Evolutionary conservation across 2,888 invertebrate genomes (phyloP).

Genomic region (Brachylomia viminalis): DNA sequence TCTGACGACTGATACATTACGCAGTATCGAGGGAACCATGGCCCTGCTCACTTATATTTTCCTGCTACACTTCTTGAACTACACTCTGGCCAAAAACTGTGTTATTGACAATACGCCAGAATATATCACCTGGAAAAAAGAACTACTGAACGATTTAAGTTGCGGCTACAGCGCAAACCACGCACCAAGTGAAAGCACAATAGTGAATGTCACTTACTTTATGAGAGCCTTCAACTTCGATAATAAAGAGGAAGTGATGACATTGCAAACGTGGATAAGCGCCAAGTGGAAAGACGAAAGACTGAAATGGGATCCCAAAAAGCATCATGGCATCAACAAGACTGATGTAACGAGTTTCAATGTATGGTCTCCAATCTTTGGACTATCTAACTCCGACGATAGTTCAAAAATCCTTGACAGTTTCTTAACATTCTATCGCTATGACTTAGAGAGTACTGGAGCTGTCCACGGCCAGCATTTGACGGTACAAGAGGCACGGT

Average conservation of each 20-base stretch:
- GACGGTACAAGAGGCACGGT: slow-evolving; percentile 45
- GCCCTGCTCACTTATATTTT: slow-evolving; percentile 31
- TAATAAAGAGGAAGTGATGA: slow-evolving; percentile 67
- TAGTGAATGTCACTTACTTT: slow-evolving; percentile 57
- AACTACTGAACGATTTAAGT: slow-evolving; percentile 51
- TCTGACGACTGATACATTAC: neutral
- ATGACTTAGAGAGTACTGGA: slow-evolving; percentile 63
- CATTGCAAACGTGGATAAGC: slow-evolving; percentile 55
- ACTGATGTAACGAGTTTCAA: neutral
- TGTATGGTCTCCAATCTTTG: slow-evolving; percentile 70
- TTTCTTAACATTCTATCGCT: slow-evolving; percentile 19
- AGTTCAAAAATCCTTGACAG: fast-evolving
- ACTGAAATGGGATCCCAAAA: slow-evolving; percentile 71
- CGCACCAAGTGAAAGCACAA: slow-evolving; percentile 35
- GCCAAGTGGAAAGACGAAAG: slow-evolving; percentile 69
- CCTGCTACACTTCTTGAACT: slow-evolving; percentile 23
- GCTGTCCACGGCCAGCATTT: slow-evolving; percentile 49
- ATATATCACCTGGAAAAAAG: slow-evolving; percentile 60
- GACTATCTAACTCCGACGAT: slow-evolving; percentile 57
- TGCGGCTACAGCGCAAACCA: neutral
- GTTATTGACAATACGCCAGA: slow-evolving; percentile 19
- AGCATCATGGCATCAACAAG: slow-evolving; percentile 65
- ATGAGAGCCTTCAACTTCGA: slow-evolving; percentile 71
- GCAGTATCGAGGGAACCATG: slow-evolving; percentile 53
- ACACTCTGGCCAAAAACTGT: slow-evolving; percentile 29